These are phyloP conservation scores for Spongia lamella DNA, from an alignment of 37 sponge, comb jelly and placozoan genomes.

Conservation along the genomic window DNA sequence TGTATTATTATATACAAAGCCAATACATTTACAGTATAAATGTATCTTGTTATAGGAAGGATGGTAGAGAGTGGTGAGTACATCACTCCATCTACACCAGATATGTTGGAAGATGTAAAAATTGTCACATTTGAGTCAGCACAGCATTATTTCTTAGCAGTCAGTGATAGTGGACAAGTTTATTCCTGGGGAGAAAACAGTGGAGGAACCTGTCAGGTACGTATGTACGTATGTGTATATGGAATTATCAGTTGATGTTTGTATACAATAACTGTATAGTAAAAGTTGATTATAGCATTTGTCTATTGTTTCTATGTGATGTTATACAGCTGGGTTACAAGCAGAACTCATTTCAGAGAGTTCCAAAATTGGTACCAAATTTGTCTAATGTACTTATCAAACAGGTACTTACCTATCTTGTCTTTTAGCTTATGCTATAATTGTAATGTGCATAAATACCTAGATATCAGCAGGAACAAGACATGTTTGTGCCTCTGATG, in stretches of 20 bases:
- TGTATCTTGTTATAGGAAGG: too few relatives aligned
- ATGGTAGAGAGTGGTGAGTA: too few relatives aligned
- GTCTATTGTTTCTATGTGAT: too few relatives aligned
- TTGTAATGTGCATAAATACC: too few relatives aligned
- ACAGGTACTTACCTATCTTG: constrained; percentile 49
- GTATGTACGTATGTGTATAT: not conserved
- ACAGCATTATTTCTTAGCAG: constrained; percentile 45
- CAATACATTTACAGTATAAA: too few relatives aligned
- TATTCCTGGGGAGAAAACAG: constrained; percentile 69
- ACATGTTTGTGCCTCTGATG: constrained; percentile 54
- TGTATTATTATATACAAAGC: too few relatives aligned
- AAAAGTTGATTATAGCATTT: not conserved
- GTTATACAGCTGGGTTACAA: constrained; percentile 49
- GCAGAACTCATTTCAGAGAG: constrained; percentile 9
- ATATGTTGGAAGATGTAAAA: constrained; percentile 5
- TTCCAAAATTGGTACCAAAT: constrained; percentile 46
- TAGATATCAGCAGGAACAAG: constrained; percentile 72
- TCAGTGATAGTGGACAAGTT: constrained; percentile 67
- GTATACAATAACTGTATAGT: not conserved
- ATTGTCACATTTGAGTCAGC: constrained; percentile 43
- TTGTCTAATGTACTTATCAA: constrained; percentile 54
- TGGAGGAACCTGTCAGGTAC: not conserved
- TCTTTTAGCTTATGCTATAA: too few relatives aligned
- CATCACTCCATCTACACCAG: too few relatives aligned
- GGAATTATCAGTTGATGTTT: too few relatives aligned